Evolutionary conservation across 2,113 vertebrate genomes (phyloP), one percentile per base, ranked within the genome.

Genomic region (Climacteris rufus): DNA sequence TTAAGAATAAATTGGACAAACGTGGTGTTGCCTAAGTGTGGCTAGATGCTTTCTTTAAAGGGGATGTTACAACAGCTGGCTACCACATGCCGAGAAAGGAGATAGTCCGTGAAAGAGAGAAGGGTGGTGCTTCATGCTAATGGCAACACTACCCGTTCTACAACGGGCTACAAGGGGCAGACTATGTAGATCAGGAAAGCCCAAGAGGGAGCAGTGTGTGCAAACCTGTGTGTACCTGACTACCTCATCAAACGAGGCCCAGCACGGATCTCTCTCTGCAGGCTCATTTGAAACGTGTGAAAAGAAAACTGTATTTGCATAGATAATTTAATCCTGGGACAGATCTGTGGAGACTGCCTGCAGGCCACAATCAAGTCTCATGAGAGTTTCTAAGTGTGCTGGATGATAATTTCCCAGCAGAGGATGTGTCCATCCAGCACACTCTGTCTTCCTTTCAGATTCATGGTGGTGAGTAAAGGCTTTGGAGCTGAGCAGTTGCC

Each of bases 291-390:
- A 87, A 84, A 71, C 0, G 3, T 82, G 95, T 89, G 87, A 84
- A 94, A 89, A 74, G 89, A 92, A 89, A 94, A 59, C 64, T 37
- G 0, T 59, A 63, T 96, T 95, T 96, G 84, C 95, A 94, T 89
- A 66, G 81, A 75, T 40, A 84, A 89, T 89, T 87, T 89, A 42
- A 93, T 94, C 84, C 69, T 50, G 64, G 93, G 96, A 82, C 53
- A 77, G 77, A 94, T 87, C 92, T 89, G 84, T 75, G 61, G 77
- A 91, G 87, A 66, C 64, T 82, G 96, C 95, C 95, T 91, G 92
- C 74, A 76, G 92, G 92, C 64, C 84, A 75, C 53, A 35, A 21
- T 31, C 39, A 35, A 47, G 81, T 68, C 92, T 66, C 90, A 64
- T 64, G 81, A 63, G 90, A 93, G 60, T 31, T 94, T 84, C 52